Base-by-base conservation (phyloP, 2,113 vertebrate genomes). In the Rostratula benghalensis region DNA sequence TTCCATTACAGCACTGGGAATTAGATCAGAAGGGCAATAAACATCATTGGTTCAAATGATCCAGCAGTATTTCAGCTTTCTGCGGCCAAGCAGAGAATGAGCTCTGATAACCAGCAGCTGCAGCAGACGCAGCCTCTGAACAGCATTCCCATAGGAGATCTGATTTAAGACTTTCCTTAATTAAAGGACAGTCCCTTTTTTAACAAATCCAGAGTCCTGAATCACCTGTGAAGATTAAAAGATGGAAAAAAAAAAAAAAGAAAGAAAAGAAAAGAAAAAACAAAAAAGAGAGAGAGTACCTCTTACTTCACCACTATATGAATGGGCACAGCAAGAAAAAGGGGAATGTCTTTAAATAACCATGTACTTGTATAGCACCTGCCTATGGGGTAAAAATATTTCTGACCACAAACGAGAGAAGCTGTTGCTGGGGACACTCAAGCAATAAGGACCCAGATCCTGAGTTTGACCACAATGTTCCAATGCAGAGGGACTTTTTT, bases 11-110 rank as follows among this genome's bases (percentile, higher is more conserved):
- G 95, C 83, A 24, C 81, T 87, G 96, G 91, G 96, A 96, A 95
- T 96, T 95, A 93, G 89, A 91, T 85, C 90, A 94, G 84, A 94
- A 97, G 86, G 83, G 91, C 93, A 94, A 96, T 96, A 97, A 97
- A 95, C 96, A 96, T 95, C 94, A 95, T 95, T 82, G 77, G 67
- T 79, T 96, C 77, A 92, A 94, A 93, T 77, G 93, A 93, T 97
- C 93, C 90, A 76, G 91, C 1, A 13, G 86, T 65, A 92, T 94
- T 96, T 93, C 94, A 69, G 95, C 70, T 84, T 96, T 80, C 75
- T 79, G 61, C 94, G 94, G 86, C 91, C 92, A 89, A 83, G 92
- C 81, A 81, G 69, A 13, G 94, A 96, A 92, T 59, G 81, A 94
- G 93, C 74, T 89, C 81, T 57, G 87, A 92, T 79, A 95, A 94